A percentile compares a stretch with the other conserved stretches of the same genome.
These are phyloP conservation scores for Cherax quadricarinatus DNA, from an alignment of 1,140 invertebrate species.

Conservation along the genomic window DNA sequence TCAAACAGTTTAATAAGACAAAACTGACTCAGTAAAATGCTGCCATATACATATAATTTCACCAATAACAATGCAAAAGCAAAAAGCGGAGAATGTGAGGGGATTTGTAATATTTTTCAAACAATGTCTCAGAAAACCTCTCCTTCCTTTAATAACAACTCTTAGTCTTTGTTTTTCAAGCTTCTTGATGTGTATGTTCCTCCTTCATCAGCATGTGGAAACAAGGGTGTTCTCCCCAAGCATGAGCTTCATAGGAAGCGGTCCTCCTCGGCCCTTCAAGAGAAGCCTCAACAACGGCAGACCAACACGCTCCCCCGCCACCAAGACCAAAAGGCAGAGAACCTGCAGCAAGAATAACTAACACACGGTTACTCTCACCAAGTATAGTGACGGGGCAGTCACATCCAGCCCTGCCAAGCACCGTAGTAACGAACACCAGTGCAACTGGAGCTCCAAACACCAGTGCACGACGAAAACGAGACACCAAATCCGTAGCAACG, in stretches of 20 bases:
- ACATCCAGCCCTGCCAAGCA: not conserved
- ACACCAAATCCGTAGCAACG: not conserved
- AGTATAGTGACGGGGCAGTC: not conserved
- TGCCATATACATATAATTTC: too few species aligned
- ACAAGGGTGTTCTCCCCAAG: slow-evolving; percentile 79
- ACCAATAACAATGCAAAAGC: too few species aligned
- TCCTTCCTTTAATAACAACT: too few species aligned
- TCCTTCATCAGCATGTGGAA: slow-evolving; percentile 76
- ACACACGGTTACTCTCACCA: not conserved
- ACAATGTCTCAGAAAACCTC: too few species aligned
- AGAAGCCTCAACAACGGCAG: not conserved
- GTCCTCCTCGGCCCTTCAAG: slow-evolving; percentile 38
- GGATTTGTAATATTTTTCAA: too few species aligned
- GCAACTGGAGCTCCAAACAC: not conserved
- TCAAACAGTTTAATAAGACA: not conserved
- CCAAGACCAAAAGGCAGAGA: slow-evolving; percentile 25
- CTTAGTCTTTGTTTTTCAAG: too few species aligned
- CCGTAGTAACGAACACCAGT: not conserved
- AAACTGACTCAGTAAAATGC: not conserved
- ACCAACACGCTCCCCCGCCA: not conserved
- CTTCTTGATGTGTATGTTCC: too few species aligned
- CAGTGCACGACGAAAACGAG: not conserved
- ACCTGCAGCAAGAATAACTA: slow-evolving; percentile 39
- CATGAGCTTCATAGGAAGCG: slow-evolving; percentile 74
- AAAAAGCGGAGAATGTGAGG: too few species aligned